Base-by-base conservation (phyloP, 1,140 invertebrate species). In the Holcopasites calliopsidis region DNA sequence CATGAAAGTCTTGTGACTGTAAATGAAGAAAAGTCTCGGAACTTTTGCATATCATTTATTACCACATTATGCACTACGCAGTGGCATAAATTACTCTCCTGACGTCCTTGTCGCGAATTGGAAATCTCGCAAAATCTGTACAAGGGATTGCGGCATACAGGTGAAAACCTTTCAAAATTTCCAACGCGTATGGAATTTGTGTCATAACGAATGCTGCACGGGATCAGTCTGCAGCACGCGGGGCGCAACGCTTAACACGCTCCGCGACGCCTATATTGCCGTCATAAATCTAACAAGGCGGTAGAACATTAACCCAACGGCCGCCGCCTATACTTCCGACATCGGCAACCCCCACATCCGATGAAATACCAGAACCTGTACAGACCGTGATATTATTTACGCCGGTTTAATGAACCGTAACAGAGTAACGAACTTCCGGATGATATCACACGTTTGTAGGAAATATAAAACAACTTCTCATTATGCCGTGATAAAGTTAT, bases 201-300 rank as follows among this genome's bases (percentile, higher is more conserved):
- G 50, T 61, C 28, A 40, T 62, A 76, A 77, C 38, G 58, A 77
- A 62, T 65, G 38, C 49, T 57, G 49, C 8, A 18, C 55, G 8
- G 42, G 42, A 75, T 69, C 80, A 44, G 21, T 52, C 54, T 55
- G n/a, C 28, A 55, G 49, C 50, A 28, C 49, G 54, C 47, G 57
- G 35, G n/a, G 40, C 57, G 79, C 80, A 84, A 82, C 78, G 86
- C 85, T 83, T 86, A 85, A 83, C 85, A 80, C 80, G 76, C 70
- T 55, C 61, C 65, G 66, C 83, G 84, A 82, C 79, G 84, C 87
- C 84, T 86, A 90, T 89, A 90, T 89, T 87, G 85, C 88, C 80
- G 62, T 76, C 82, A 89, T 90, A 90, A 89, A 90, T 90, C 86
- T 87, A 85, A 85, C 81, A 84, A 85, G 84, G 83, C 75, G 80